Evolutionary conservation across 2,888 invertebrate genomes (phyloP).

Genomic region (Eupithecia vulgata): DNA sequence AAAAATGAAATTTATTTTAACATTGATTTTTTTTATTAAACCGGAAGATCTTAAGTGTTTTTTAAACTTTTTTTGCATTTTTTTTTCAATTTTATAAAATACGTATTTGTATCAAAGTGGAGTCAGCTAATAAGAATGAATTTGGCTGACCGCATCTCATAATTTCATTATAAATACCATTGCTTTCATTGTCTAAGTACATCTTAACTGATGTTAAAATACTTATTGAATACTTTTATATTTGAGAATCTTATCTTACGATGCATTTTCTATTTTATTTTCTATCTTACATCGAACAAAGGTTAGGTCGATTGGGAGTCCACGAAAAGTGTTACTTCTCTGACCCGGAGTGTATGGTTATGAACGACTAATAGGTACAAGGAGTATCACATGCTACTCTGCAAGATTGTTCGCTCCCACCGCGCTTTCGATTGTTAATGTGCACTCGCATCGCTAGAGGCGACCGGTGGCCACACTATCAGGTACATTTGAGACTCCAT

Average conservation of each 20-base stretch:
- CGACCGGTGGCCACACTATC: conserved; percentile 34
- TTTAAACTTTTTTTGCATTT: conserved; percentile 67
- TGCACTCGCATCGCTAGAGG: conserved; percentile 33
- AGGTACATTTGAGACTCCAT: conserved; percentile 33
- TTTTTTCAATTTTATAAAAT: conserved; percentile 76
- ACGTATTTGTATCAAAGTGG: conserved; percentile 82
- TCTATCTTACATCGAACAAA: conserved; percentile 74
- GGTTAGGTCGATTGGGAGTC: conserved; percentile 62
- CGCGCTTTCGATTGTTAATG: conserved; percentile 49
- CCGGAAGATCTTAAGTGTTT: conserved; percentile 81
- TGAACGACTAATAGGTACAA: conserved; percentile 70
- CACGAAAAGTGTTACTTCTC: conserved; percentile 39
- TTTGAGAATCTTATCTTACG: conserved; percentile 81
- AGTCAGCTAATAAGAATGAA: conserved; percentile 78
- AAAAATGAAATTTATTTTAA: conserved; percentile 74
- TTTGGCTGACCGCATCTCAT: conserved; percentile 73
- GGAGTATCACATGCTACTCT: conserved; percentile 81
- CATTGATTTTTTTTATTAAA: conserved; percentile 67
- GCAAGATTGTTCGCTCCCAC: conserved; percentile 72
- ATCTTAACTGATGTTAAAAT: conserved; percentile 80
- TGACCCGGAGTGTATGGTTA: conserved; percentile 43
- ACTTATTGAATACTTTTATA: conserved; percentile 79
- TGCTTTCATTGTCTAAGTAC: conserved; percentile 79
- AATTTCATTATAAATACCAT: conserved; percentile 80
- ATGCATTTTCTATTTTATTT: conserved; percentile 79